These are phyloP conservation scores for Plumapathes pennacea DNA, from an alignment of 92 coral and sea anemone species.

Conservation along the genomic window DNA sequence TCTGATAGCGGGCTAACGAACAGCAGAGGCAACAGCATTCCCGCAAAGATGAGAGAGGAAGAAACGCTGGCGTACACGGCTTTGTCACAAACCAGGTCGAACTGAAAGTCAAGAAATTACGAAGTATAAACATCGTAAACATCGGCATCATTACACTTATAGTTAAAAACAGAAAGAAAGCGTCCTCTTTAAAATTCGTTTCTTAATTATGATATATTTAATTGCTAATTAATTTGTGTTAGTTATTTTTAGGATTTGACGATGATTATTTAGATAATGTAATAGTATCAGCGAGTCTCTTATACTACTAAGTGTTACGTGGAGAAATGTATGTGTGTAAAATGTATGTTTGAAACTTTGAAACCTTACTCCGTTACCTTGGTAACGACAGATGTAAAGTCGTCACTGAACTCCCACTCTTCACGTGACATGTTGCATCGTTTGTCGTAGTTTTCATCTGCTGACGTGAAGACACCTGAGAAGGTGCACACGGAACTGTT, in stretches of 20 bases:
- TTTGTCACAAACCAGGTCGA: constrained; percentile 53
- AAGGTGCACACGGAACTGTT: constrained; percentile 60
- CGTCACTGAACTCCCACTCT: constrained; percentile 65
- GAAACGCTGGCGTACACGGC: constrained; percentile 51
- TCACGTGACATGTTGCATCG: constrained; percentile 70
- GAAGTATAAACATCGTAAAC: no score
- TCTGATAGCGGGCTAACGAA: constrained; percentile 64
- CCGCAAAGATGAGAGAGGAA: constrained; percentile 51
- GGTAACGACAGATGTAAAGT: constrained; percentile 66
- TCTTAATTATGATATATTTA: no score
- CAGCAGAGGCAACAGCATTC: constrained; percentile 54
- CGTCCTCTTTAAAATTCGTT: no score
- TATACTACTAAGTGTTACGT: no score
- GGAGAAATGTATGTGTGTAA: no score
- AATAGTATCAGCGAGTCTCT: no score
- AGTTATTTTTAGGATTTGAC: no score
- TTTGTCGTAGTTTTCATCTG: constrained; percentile 40
- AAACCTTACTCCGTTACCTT: constrained; percentile 56
- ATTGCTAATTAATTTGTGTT: no score
- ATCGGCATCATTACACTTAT: no score
- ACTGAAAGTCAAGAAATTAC: constrained; percentile 10
- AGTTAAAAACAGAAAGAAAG: no score
- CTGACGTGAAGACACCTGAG: constrained; percentile 31
- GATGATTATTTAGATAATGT: no score
- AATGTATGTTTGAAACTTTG: no score